Evolutionary conservation across 2,113 vertebrate species (phyloP).

Genomic region (Callaeas wilsoni): DNA sequence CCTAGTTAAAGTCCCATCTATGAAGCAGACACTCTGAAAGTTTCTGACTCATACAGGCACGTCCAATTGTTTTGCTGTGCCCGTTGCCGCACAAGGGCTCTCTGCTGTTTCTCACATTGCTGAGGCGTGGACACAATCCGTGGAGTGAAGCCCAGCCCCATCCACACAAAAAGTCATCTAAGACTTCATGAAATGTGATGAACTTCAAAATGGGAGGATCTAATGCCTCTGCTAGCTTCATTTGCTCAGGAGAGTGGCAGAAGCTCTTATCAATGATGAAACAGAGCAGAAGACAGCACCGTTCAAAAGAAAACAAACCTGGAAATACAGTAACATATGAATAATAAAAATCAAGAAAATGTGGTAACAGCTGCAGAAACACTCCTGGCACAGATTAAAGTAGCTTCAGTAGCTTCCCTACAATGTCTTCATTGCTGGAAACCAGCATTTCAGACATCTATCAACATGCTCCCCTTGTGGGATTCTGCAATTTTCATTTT

Average conservation of each 20-base stretch:
- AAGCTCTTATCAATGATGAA: background rate
- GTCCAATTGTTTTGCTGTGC: slow-evolving; percentile 52
- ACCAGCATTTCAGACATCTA: background rate
- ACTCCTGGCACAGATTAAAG: background rate
- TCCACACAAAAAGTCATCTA: background rate
- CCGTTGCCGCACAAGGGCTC: slow-evolving; percentile 55
- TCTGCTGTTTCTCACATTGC: slow-evolving; percentile 50
- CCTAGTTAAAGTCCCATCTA: background rate
- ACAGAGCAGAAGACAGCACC: background rate
- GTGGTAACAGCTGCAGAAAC: background rate
- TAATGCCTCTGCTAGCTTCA: background rate
- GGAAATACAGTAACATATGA: background rate
- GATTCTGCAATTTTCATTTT: background rate
- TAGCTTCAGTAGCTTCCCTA: background rate
- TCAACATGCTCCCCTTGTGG: background rate
- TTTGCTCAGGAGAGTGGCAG: background rate
- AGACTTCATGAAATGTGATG: background rate
- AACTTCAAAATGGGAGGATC: background rate
- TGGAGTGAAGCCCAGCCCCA: slow-evolving; percentile 63
- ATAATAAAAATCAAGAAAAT: background rate
- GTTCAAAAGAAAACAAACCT: background rate
- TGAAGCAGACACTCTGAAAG: background rate
- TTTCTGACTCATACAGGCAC: slow-evolving; percentile 44
- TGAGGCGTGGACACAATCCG: slow-evolving; percentile 23
- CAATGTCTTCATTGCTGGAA: background rate